Conservation (phyloP, 2,888 invertebrate genomes). For the Protophormia terraenovae region DNA sequence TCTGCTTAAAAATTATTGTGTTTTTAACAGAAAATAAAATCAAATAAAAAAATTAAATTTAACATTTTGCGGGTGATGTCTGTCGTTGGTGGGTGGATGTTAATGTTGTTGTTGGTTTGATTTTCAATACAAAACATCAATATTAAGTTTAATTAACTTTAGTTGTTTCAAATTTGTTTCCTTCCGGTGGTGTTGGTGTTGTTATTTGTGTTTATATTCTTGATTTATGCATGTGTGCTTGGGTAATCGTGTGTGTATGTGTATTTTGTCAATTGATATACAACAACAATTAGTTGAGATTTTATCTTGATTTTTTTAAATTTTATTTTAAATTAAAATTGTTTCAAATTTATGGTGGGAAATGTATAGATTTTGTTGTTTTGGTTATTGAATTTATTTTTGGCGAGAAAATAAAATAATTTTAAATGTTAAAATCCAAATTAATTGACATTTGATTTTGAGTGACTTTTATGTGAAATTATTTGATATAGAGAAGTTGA, state of each 20-base stretch:
- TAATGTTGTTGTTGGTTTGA: conserved; percentile 21
- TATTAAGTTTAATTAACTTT: conserved; percentile 62
- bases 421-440: conserved; percentile 7
- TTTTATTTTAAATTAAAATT: conserved; percentile 22
- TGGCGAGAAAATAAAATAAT: not conserved
- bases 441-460: conserved; percentile 37
- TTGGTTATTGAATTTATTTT: conserved; percentile 12
- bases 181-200: no score
- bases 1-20: not conserved
- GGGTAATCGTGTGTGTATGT: not conserved
- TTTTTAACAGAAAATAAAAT: not conserved
- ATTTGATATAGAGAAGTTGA: no score
- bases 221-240: not conserved
- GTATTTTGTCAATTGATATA: not conserved
- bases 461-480: not conserved
- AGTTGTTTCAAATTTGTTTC: conserved; percentile 60
- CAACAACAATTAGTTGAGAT: not conserved
- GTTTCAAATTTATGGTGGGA: conserved; percentile 38
- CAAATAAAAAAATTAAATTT: not conserved
- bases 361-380: conserved; percentile 14
- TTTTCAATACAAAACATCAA: conserved; percentile 53
- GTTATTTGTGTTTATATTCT: no score
- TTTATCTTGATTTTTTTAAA: not conserved
- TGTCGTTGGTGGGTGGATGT: no score
- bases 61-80: conserved; percentile 11